Evolutionary conservation across 2,888 invertebrate species (phyloP), one percentile per base, ranked within the genome.

Genomic region (Trachelus tabidus): DNA sequence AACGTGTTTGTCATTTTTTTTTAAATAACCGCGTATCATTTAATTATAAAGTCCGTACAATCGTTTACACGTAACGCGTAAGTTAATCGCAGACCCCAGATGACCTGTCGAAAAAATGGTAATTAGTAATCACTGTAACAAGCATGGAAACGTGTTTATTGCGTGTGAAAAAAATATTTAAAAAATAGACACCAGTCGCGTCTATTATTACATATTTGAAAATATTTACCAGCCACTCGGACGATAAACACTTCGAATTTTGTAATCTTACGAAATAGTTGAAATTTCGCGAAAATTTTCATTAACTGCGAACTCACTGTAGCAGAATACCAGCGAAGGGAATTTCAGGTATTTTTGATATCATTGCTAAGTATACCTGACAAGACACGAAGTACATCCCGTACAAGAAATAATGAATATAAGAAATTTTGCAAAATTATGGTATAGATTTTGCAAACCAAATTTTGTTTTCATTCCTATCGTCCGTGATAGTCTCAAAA

Each of bases 31-130:
- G 37, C 68, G 34, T 77, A 81, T 78, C 78, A 76, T 80, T 82
- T 78, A 79, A 75, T 76, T 69, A 74, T 68, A 77, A 9, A 31
- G 69, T 31, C 34, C n/a, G 35, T 77, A 73, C 77, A 78, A 85
- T 78, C 80, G 35, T 75, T 80, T 68, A 34, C 80, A 81, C 82
- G 76, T 79, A 73, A 80, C 74, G 77, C 30, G 12, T 33, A 12
- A 31, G 83, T 86, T 88, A 87, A 86, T 85, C 85, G 79, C 82
- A 78, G 83, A 85, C 86, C 81, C 83, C 79, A 83, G 84, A 85
- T 85, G 83, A 87, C 85, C 83, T 79, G 83, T 83, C 81, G 82
- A 85, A 85, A 87, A 82, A 79, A 77, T 83, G 78, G 6, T 56
- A 56, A 56, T 56, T 56, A 23, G 1, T 56, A 15, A 23, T 56